Conservation (phyloP, 2,113 vertebrate species). For the Tenebrosternarchus preto region DNA sequence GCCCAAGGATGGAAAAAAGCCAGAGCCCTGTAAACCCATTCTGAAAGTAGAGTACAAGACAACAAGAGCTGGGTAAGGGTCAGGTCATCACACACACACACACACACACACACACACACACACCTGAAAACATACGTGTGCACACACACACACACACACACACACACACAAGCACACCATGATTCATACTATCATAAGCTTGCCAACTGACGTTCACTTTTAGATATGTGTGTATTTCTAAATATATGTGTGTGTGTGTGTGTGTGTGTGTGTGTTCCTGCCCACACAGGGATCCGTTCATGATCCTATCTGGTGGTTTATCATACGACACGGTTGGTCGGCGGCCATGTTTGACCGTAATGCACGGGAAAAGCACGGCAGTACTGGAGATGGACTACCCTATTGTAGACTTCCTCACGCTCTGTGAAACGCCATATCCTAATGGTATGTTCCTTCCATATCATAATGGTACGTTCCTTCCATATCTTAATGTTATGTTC, state of each 20-base stretch:
- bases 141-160: slow-evolving; percentile 30
- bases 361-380: slow-evolving; percentile 97
- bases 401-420: slow-evolving; percentile 97
- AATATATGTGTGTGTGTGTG: slow-evolving; percentile 42
- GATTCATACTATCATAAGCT: background rate
- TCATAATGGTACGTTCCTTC: no score
- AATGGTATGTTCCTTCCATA: slow-evolving; percentile 81
- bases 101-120: slow-evolving; percentile 11
- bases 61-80: slow-evolving; percentile 87
- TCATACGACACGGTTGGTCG: slow-evolving; percentile 96
- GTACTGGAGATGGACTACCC: slow-evolving; percentile 99
- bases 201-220: background rate
- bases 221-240: background rate
- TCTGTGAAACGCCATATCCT: slow-evolving; percentile 97
- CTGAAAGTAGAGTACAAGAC: slow-evolving; percentile 99
- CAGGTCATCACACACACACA: background rate
- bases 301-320: slow-evolving; percentile 96
- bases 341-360: slow-evolving; percentile 95
- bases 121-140: background rate
- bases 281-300: slow-evolving; percentile 90
- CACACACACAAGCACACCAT: slow-evolving; percentile 22
- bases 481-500: slow-evolving; percentile 87
- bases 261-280: slow-evolving; percentile 43
- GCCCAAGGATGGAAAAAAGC: slow-evolving; percentile 98
- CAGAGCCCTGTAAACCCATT: slow-evolving; percentile 98